phyloP scores from a whole-genome alignment of 2,113 vertebrate genomes.

The Sorex araneus region DNA sequence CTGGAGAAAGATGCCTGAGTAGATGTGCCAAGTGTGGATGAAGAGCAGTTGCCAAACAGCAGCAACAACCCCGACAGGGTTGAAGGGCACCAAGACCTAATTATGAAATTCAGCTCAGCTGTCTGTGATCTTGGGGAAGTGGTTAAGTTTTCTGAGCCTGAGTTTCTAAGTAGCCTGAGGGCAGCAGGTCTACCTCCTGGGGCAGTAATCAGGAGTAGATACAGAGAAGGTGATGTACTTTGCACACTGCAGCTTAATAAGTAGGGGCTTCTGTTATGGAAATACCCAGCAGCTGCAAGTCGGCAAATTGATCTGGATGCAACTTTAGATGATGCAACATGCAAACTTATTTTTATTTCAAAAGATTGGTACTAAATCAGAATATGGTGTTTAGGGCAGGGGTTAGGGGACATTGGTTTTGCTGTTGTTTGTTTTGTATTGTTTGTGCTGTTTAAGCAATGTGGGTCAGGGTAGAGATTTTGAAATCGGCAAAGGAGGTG shows the following conservation, averaged over 20 bases:
- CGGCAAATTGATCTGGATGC: conserved; percentile 2
- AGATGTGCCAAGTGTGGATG: not conserved
- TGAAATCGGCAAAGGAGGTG: not conserved
- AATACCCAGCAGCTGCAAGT: not conserved
- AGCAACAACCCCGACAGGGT: not conserved
- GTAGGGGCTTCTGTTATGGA: conserved; percentile 41
- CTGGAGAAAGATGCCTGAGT: not conserved
- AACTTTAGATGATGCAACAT: conserved; percentile 27
- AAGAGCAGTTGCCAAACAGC: not conserved
- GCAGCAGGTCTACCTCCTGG: not conserved
- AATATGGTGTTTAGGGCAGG: conserved; percentile 1
- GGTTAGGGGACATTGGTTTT: not conserved
- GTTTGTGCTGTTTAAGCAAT: not conserved
- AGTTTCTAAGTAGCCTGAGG: not conserved
- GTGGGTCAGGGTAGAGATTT: not conserved
- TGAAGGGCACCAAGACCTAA: not conserved
- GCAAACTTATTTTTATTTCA: conserved; percentile 53
- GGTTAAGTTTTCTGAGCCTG: conserved; percentile 27
- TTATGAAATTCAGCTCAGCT: conserved; percentile 40
- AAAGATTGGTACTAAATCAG: conserved; percentile 25
- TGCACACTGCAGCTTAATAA: not conserved
- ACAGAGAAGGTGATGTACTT: conserved; percentile 19
- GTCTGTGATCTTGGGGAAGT: not conserved
- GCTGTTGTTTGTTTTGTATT: not conserved
- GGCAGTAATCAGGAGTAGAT: not conserved